phyloP scores from a whole-genome alignment of 30 jellyfish, hydroid and myxozoan genomes.

The Aurelia aurita complex sp. Pacific region DNA sequence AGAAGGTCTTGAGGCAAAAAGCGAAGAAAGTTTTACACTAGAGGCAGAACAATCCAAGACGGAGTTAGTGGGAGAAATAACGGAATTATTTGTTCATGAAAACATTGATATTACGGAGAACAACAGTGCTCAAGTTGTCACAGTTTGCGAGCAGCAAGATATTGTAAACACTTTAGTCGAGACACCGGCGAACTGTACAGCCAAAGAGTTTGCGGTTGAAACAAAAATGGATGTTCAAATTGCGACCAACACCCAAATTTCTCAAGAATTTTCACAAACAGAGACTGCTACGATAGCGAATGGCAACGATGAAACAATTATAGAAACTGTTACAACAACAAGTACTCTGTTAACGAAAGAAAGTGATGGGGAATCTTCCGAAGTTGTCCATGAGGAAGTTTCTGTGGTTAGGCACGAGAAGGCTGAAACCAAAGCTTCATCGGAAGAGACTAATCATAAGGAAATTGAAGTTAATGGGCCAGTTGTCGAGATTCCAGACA shows the following conservation, averaged over 20 bases:
- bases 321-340: not conserved
- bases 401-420: not conserved
- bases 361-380: conserved; percentile 2
- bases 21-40: too few species aligned
- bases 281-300: not conserved
- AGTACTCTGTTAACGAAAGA: not conserved
- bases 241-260: conserved; percentile 14
- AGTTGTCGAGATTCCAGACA: not conserved
- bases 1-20: too few species aligned
- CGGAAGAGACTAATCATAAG: not conserved
- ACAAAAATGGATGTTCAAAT: conserved; percentile 15
- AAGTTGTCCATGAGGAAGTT: not conserved
- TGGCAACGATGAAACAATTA: not conserved
- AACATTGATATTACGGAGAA: too few species aligned
- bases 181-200: not conserved
- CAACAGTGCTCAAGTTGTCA: not conserved
- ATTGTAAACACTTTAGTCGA: not conserved
- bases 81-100: too few species aligned
- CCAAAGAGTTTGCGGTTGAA: not conserved
- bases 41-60: too few species aligned
- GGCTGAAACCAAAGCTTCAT: conserved; percentile 7
- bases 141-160: not conserved
- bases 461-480: not conserved
- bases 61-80: too few species aligned
- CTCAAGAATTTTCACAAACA: conserved; percentile 4